Evolutionary conservation across 1,140 invertebrate species (phyloP), one percentile per base, ranked within the genome.

Genomic region (Augochlora pura): DNA sequence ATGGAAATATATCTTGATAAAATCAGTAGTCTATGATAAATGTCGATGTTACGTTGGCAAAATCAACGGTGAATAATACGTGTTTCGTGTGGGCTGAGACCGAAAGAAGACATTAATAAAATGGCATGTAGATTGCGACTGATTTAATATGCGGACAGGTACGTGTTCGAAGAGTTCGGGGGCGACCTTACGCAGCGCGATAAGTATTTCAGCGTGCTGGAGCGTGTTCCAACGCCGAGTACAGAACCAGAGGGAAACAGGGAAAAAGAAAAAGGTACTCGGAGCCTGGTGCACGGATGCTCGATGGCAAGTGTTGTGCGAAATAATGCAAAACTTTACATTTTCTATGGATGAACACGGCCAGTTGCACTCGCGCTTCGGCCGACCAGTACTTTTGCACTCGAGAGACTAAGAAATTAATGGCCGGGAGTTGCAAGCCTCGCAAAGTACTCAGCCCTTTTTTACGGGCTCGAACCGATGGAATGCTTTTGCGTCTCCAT

Each of bases 281-380:
- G 42, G 57, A 8, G 32, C 16, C n/a, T n/a, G n/a, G 62, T 23
- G 39, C 59, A 49, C 25, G 2, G 16, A 71, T 49, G 21, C 62
- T 27, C 18, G 2, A 16, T 57, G 73, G 66, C 52, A 63, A 75
- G 77, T 67, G 73, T 71, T 75, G 73, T 75, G 63, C 54, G 73
- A 86, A 86, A 86, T 86, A 86, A 86, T 86, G 80, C 69, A 86
- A 52, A 69, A 54, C 77, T 85, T 86, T 86, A 86, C 77, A 86
- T 86, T 86, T 86, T 80, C 80, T 62, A 83, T 86, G 25, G 57
- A 38, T 65, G 63, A 64, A 82, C 71, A 54, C 62, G 60, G 57
- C 54, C 60, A 59, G 49, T 60, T 25, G 12, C 18, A 4, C 18
- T 25, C 25, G 32, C 32, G 49, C 46, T 46, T 39, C 42, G 57